These are phyloP conservation scores for Cyanistes caeruleus DNA, from an alignment of 2,113 vertebrate genomes.

Conservation along the genomic window DNA sequence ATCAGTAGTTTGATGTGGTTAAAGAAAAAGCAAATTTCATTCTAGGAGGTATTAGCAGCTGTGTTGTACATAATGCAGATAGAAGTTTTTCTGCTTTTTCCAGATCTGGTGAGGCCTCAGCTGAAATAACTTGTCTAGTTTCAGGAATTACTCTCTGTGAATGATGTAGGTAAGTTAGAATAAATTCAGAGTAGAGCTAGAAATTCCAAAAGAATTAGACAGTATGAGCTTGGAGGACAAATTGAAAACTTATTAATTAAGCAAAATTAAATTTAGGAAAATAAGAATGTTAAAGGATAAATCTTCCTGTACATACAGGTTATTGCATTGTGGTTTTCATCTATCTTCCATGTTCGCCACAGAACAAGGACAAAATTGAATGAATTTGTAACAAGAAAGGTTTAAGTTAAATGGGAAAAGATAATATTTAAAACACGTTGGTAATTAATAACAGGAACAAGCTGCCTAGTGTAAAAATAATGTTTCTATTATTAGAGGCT, in stretches of 20 bases:
- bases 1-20: neutral
- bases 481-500: neutral
- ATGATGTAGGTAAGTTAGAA: neutral
- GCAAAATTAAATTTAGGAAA: neutral
- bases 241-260: neutral
- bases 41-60: neutral
- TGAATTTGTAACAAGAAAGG: neutral
- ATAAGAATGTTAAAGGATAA: neutral
- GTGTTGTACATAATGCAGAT: neutral
- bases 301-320: neutral
- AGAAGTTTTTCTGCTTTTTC: neutral
- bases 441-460: neutral
- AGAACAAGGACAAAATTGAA: neutral
- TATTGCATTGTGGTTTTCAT: neutral
- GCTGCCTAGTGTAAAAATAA: neutral
- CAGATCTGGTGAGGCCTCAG: neutral
- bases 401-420: neutral
- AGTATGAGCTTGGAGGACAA: neutral
- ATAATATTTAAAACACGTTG: neutral
- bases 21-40: neutral
- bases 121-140: neutral
- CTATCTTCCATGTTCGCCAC: neutral
- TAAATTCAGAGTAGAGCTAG: neutral
- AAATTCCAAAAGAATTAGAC: neutral
- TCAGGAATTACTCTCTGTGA: neutral